A percentile compares a stretch with the other conserved stretches of the same genome.
phyloP scores from a whole-genome alignment of 92 coral and sea anemone species.

The Paramuricea clavata region DNA sequence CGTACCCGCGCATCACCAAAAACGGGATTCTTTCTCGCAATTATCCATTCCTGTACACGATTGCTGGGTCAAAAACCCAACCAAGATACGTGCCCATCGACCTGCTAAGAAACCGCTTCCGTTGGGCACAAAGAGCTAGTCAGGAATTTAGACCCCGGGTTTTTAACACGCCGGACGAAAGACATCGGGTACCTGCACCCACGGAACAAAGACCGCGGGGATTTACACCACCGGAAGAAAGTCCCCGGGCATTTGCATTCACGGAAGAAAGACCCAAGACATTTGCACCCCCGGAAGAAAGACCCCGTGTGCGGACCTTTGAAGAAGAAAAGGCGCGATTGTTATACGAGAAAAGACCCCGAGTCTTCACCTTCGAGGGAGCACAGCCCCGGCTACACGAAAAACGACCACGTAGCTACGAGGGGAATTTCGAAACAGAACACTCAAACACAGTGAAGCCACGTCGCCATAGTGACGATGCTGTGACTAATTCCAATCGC shows the following conservation, averaged over 20 bases:
- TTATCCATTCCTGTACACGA: conserved; percentile 4
- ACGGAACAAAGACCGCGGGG: not conserved
- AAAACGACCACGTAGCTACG: not conserved
- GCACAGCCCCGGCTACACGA: not conserved
- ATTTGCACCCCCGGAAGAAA: not conserved
- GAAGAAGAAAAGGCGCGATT: not conserved
- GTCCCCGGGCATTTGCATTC: not conserved
- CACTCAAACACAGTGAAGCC: not conserved
- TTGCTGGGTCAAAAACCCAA: not conserved
- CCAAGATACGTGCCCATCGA: not conserved
- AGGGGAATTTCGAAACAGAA: not conserved
- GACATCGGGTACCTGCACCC: not conserved
- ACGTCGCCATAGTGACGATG: not conserved
- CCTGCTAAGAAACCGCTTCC: not conserved
- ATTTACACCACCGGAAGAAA: not conserved
- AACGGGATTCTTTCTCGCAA: not conserved
- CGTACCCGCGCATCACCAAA: not conserved
- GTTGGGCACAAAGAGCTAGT: not conserved
- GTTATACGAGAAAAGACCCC: not conserved
- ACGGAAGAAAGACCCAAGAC: not conserved
- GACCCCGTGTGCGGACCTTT: not conserved
- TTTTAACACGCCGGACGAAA: not conserved
- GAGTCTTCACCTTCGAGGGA: not conserved
- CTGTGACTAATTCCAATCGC: not conserved
- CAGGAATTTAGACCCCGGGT: not conserved